Evolutionary conservation across 2,797 vertebrate species (phyloP), one percentile per base, ranked within the genome.

Genomic region (Characodon lateralis): DNA sequence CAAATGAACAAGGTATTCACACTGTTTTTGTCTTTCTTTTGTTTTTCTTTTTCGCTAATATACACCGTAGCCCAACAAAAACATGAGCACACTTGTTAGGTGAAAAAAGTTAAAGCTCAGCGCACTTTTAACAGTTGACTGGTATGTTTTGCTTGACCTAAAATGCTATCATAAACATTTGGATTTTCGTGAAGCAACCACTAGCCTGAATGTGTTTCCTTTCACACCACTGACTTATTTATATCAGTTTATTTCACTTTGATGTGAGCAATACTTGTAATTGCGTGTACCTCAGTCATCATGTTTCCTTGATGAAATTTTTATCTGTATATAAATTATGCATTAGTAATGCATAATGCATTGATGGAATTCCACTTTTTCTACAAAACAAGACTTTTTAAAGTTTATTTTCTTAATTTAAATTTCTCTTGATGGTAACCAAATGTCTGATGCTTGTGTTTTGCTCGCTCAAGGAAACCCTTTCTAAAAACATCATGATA

Each of bases 271-370:
- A 93, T 93, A 91, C 92, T 90, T 86, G 61, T 95, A 96, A 97
- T 97, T 96, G 94, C 93, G 84, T 94, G 92, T 91, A 95, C 94
- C 89, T 94, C 89, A 91, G 92, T 95, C 91, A 95, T 91, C 95
- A 94, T 97, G 92, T 97, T 97, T 96, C 94, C 95, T 95, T 96
- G 95, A 97, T 97, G 92, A 97, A 98, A 95, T 65, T 95, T 97
- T 97, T 94, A 97, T 95, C 92, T 63, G 7, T 86, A 89, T 91
- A 96, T 98, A 93, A 96, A 98, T 98, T 96, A 97, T 98, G 87
- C 88, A 98, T 94, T 71, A 81, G 89, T 91, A 88, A 94, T 97
- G 94, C 94, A 97, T 97, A 96, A 97, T 97, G 94, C 92, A 96
- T 93, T 66, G 81, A 88, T 94, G 93, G 95, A 96, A 96, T 86